Conservation (phyloP, 2,888 invertebrate species). For the Arenicola marina region DNA sequence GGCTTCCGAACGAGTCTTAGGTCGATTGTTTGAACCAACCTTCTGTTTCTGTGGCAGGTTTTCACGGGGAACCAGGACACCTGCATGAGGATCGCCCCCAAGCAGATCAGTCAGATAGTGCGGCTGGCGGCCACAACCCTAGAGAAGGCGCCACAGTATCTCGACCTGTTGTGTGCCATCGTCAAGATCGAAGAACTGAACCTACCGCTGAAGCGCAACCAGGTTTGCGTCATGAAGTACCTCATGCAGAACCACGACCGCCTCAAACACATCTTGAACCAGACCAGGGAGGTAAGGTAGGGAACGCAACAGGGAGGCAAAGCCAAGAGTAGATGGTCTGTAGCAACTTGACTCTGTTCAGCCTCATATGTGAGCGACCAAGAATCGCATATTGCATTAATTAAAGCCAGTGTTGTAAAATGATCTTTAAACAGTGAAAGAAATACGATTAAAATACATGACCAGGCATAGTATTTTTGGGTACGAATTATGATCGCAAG, state of each 20-base stretch:
- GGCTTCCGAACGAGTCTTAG: too few relatives aligned
- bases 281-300: conserved; percentile 23
- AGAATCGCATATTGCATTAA: too few relatives aligned
- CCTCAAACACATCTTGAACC: conserved; percentile 29
- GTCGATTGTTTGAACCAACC: too few relatives aligned
- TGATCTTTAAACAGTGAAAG: too few relatives aligned
- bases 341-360: too few relatives aligned
- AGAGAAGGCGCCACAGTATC: conserved; percentile 30
- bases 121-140: conserved; percentile 21
- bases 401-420: too few relatives aligned
- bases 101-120: conserved; percentile 29
- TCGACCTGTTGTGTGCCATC: conserved; percentile 28
- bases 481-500: too few relatives aligned
- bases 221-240: conserved; percentile 35
- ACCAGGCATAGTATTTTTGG: too few relatives aligned
- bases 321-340: too few relatives aligned
- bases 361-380: too few relatives aligned
- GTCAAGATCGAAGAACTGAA: conserved; percentile 33
- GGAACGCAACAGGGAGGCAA: not conserved
- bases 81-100: conserved; percentile 28
- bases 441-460: too few relatives aligned
- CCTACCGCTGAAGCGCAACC: conserved; percentile 37
- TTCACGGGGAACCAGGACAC: conserved; percentile 34
- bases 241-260: conserved; percentile 33
- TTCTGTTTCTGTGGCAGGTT: conserved; percentile 18